Conservation (phyloP, 2,797 vertebrate species). For the Eutrigla gurnardus region DNA sequence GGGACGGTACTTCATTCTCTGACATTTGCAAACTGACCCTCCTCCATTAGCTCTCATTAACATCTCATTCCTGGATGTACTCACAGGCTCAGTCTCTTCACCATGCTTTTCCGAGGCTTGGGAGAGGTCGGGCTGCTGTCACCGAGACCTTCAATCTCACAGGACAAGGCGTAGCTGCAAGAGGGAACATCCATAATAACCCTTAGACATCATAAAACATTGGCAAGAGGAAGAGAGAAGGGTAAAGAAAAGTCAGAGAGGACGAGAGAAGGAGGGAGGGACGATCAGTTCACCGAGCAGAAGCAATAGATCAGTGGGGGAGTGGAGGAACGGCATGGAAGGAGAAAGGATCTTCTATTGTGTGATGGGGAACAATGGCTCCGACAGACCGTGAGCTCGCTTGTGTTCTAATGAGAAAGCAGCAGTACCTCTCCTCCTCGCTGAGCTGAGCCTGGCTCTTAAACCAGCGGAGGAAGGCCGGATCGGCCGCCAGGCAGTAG, state of each 20-base stretch:
- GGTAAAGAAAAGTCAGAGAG: conserved; percentile 17
- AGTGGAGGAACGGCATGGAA: conserved; percentile 37
- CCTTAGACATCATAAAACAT: conserved; percentile 17
- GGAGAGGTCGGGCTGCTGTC: conserved; percentile 89
- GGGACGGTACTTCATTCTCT: not conserved
- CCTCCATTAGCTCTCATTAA: not conserved
- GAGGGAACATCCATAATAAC: conserved; percentile 40
- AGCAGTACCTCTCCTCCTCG: conserved; percentile 91
- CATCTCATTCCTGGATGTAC: conserved; percentile 65
- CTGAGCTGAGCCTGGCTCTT: conserved; percentile 86
- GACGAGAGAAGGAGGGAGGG: not conserved
- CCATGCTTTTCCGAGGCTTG: conserved; percentile 94
- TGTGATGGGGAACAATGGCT: conserved; percentile 61
- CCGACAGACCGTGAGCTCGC: conserved; percentile 55
- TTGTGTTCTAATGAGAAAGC: conserved; percentile 46
- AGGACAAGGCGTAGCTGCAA: conserved; percentile 89
- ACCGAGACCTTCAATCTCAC: conserved; percentile 89
- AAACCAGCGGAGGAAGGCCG: conserved; percentile 92
- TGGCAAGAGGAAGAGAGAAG: not conserved
- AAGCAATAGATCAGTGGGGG: conserved; percentile 45
- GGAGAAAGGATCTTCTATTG: conserved; percentile 40
- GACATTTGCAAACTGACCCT: not conserved
- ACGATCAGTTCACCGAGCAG: not conserved
- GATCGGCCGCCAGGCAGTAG: conserved; percentile 89
- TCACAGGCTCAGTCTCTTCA: conserved; percentile 97